Base-by-base conservation (phyloP, 53 echinoderm and acorn worm species). In the Mesocentrotus franciscanus region DNA sequence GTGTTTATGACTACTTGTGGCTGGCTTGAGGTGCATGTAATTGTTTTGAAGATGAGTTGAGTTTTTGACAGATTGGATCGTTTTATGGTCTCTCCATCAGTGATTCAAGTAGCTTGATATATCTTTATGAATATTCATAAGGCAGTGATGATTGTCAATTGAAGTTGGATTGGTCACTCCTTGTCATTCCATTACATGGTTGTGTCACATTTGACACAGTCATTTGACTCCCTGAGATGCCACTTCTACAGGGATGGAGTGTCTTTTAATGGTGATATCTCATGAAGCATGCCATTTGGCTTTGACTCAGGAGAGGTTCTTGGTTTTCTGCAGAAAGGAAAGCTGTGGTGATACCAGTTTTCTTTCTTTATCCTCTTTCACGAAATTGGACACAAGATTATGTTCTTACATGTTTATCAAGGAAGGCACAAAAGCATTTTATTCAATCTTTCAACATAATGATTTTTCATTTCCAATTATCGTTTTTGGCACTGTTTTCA, bases 61-160 rank as follows among this genome's bases (percentile, higher is more conserved):
- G 79, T 18, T 39, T 81, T 81, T 81, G 81, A 81, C 81, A 42
- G 42, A 81, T 42, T 42, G 36, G 36, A 81, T 81, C 20, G 18
- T 16, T 81, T 81, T 39, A 81, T 81, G 29, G 42, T 27, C 42
- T 11, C 33, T 27, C 60, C 90, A 27, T 59, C 16, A 60, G 60
- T 30, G 30, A 90, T 16, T 60, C 90, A 60, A 90, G 90, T 90
- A 81, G 39, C 90, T 60, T 60, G 90, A 90, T 90, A 90, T 29
- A 90, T 90, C 90, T 60, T 81, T 18, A 90, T 90, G 33, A 58
- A 90, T 90, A 90, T 90, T 90, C 90, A 90, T n/a, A 56, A 90
- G 90, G 13, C 29, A 59, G 90, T 8, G 35, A 60, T 58, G 90
- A 60, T 90, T 90, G 59, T 60, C 58, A 58, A 90, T 60, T 22